phyloP scores from a whole-genome alignment of 2,888 invertebrate species.

The Lycia hirtaria region DNA sequence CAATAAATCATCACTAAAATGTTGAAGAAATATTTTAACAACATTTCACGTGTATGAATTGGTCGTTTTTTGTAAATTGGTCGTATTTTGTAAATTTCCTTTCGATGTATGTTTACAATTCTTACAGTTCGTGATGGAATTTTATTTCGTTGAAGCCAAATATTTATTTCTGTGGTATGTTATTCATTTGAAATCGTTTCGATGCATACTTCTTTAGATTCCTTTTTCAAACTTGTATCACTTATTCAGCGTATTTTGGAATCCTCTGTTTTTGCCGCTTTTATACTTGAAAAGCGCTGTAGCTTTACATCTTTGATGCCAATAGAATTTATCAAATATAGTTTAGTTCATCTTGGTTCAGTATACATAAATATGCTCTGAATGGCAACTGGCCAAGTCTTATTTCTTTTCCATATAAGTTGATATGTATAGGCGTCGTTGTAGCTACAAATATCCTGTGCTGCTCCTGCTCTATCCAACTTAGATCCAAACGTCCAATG shows the following conservation, averaged over 20 bases:
- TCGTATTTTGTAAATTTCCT: background rate
- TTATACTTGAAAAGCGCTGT: background rate
- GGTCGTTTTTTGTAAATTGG: background rate
- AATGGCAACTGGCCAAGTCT: constrained; percentile 34
- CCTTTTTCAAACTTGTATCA: background rate
- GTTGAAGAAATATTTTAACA: background rate
- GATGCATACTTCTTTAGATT: constrained; percentile 5
- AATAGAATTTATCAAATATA: constrained; percentile 1
- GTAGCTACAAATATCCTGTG: background rate
- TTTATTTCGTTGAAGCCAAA: constrained; percentile 11
- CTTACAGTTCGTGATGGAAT: constrained; percentile 17
- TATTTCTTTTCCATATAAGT: background rate
- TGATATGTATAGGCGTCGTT: background rate
- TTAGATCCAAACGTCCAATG: background rate
- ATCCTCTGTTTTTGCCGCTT: background rate
- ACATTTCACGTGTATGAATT: background rate
- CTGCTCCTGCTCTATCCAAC: background rate
- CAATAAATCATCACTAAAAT: too few species aligned
- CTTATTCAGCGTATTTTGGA: background rate
- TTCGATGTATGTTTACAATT: constrained; percentile 3
- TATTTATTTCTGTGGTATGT: constrained; percentile 13
- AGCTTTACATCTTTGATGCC: background rate
- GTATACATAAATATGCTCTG: constrained; percentile 20
- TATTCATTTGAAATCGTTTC: constrained; percentile 5
- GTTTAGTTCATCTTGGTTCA: constrained; percentile 8